A percentile compares a stretch with the other conserved stretches of the same genome.
Evolutionary conservation across 2,797 vertebrate genomes (phyloP).

Genomic region (Microchirus variegatus): DNA sequence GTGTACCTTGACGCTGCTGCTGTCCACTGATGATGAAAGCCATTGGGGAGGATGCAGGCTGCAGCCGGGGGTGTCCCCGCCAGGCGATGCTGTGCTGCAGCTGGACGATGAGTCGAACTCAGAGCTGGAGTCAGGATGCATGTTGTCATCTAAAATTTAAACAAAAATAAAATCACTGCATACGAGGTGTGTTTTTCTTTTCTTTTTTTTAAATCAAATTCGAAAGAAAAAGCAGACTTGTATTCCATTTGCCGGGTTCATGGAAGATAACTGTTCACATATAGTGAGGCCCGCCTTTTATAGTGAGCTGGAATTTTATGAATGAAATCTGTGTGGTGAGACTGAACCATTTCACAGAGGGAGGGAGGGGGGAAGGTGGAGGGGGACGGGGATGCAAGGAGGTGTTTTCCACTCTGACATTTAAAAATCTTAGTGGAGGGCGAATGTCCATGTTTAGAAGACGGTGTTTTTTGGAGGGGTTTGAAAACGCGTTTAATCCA

Average conservation of each 20-base stretch:
- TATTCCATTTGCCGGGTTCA: slow-evolving; percentile 68
- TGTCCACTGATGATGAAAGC: slow-evolving; percentile 87
- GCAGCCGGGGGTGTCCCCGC: slow-evolving; percentile 88
- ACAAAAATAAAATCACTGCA: slow-evolving; percentile 33
- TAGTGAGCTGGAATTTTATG: slow-evolving; percentile 87
- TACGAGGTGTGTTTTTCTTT: slow-evolving; percentile 24
- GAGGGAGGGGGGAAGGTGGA: slow-evolving; percentile 24
- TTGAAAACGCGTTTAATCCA: neutral
- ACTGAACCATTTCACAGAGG: slow-evolving; percentile 77
- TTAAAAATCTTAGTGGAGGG: neutral
- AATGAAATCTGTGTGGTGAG: slow-evolving; percentile 86
- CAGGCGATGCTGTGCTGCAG: slow-evolving; percentile 91
- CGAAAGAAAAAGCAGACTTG: slow-evolving; percentile 25
- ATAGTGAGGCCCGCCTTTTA: slow-evolving; percentile 82
- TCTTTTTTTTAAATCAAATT: slow-evolving; percentile 18
- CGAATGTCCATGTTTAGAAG: neutral
- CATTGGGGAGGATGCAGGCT: slow-evolving; percentile 87
- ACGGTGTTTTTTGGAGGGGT: neutral
- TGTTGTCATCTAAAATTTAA: slow-evolving; percentile 57
- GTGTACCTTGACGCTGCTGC: slow-evolving; percentile 82
- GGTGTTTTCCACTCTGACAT: slow-evolving; percentile 21
- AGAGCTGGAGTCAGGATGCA: slow-evolving; percentile 86
- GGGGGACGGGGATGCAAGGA: slow-evolving; percentile 5
- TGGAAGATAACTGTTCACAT: slow-evolving; percentile 72
- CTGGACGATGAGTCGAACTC: slow-evolving; percentile 90